Evolutionary conservation across 2,797 vertebrate species (phyloP).

Genomic region (Myripristis jacobus): DNA sequence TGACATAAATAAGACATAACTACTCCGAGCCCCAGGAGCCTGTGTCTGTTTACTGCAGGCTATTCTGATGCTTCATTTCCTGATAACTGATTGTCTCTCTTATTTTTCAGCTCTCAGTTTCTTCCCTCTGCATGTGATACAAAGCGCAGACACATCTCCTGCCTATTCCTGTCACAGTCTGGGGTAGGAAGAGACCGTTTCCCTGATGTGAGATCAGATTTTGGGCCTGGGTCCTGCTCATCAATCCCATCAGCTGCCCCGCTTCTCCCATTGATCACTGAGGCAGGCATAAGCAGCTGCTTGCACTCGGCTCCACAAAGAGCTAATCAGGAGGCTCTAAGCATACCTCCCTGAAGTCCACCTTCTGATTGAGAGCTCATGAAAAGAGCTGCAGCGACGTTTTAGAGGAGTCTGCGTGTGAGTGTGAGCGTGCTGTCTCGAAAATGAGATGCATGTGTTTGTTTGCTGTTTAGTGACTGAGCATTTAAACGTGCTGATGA

Average conservation of each 20-base stretch:
- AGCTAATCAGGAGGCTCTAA: conserved; percentile 53
- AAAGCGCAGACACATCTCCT: not conserved
- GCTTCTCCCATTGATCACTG: conserved; percentile 50
- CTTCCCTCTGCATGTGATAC: conserved; percentile 2
- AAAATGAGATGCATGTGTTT: not conserved
- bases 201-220: conserved; percentile 47
- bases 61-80: not conserved
- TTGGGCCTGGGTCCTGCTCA: conserved; percentile 47
- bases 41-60: conserved; percentile 3
- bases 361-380: conserved; percentile 53
- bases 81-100: conserved; percentile 25
- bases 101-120: conserved; percentile 10
- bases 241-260: conserved; percentile 26
- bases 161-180: not conserved
- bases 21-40: conserved; percentile 10
- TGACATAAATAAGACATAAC: conserved; percentile 49
- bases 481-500: too few relatives aligned
- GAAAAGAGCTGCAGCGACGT: conserved; percentile 23
- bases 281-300: conserved; percentile 59
- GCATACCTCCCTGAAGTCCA: conserved; percentile 44
- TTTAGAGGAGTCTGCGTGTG: not conserved
- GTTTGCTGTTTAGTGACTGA: not conserved
- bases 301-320: conserved; percentile 42
- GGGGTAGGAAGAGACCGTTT: conserved; percentile 14
- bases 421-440: not conserved